Evolutionary conservation across 2,888 invertebrate genomes (phyloP), one percentile per base, ranked within the genome.

Genomic region (Trichacis sp.): DNA sequence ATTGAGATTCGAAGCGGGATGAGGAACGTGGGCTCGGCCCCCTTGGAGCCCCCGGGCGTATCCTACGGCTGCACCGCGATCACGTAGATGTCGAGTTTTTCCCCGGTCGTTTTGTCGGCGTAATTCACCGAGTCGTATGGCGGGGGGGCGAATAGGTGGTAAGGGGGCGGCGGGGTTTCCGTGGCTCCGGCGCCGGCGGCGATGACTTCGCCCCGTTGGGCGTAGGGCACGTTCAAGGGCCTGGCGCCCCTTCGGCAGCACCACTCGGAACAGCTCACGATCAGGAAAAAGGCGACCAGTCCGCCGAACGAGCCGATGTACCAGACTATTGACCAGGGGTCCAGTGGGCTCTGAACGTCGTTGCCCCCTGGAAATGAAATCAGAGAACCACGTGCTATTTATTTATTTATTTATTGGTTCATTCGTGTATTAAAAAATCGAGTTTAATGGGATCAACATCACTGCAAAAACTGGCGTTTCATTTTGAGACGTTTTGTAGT

Each of bases 291-390:
- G 3, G 86, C 85, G 1, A 88, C 87, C 15, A 88, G 78, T 1
- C 88, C 87, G 2, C 88, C 88, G 71, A 88, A 88, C 1, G 88
- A 88, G 1, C 87, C 88, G 49, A 88, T 85, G 82, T 88, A 88
- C 88, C 88, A 88, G 4, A 88, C 83, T 52, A 88, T 86, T 19
- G 88, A 87, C 87, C 87, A 87, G 0, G 87, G 86, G 71, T 87
- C 87, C 71, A 86, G 69, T 0, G 84, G 77, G 40, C 76, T 80
- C 38, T 82, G 80, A 11, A 67, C 71, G 1, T 77, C 74, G 17
- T 62, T 61, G 30, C 75, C 69, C 29, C 69, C 77, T 77, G 74
- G 1, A 70, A 65, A 55, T 24, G 29, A 17, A 59, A 33, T 5
- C 8, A 33, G 2, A 11, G 33, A 6, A 3, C 24, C 4, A 24